Percentiles rank a stretch among this genome's conserved stretches.
Evolutionary conservation across 2,888 invertebrate genomes (phyloP).

Genomic region (Belgica antarctica): DNA sequence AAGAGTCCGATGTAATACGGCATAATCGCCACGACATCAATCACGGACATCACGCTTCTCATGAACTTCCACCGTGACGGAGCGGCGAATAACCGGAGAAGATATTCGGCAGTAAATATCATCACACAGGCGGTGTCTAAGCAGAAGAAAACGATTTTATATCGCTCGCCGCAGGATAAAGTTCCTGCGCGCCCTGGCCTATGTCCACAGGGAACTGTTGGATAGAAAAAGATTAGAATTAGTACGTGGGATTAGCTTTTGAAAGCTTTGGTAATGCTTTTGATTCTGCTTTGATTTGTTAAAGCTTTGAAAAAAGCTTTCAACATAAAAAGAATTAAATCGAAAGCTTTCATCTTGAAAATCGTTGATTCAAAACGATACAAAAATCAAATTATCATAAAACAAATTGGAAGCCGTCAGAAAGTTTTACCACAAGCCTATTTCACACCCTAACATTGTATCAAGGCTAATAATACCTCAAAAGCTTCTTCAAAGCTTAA

Average conservation of each 20-base stretch:
- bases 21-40: slow-evolving; percentile 98
- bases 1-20: slow-evolving; percentile 98
- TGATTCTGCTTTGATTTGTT: no score
- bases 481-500: background rate
- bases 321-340: no score
- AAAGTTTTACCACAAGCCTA: no score
- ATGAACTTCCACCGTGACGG: slow-evolving; percentile 97
- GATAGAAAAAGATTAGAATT: slow-evolving; percentile 8
- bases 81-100: slow-evolving; percentile 94
- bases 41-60: slow-evolving; percentile 97
- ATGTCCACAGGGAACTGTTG: slow-evolving; percentile 78
- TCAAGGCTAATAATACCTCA: background rate
- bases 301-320: no score
- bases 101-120: slow-evolving; percentile 99
- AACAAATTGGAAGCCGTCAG: no score
- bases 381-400: no score
- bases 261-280: no score
- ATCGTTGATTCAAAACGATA: no score
- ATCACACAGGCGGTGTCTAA: slow-evolving; percentile 99
- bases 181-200: slow-evolving; percentile 83
- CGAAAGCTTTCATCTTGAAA: no score
- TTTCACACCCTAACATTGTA: no score
- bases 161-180: slow-evolving; percentile 93
- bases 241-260: no score
- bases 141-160: slow-evolving; percentile 98